Evolutionary conservation across 2,888 invertebrate genomes (phyloP).

Genomic region (Liodrosophila aerea): DNA sequence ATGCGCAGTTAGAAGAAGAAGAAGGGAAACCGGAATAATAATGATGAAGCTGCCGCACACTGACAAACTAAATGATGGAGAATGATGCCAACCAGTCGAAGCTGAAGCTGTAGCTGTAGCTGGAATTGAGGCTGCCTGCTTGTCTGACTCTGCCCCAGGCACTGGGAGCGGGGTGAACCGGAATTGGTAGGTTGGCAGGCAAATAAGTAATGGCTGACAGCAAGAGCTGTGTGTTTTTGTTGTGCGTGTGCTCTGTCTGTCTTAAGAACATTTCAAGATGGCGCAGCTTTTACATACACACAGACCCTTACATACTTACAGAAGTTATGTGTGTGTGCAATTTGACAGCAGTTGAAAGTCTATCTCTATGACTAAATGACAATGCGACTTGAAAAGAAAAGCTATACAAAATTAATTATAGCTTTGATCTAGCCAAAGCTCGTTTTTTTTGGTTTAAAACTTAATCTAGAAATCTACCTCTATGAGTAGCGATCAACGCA

Average conservation of each 20-base stretch:
- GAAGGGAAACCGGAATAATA: constrained; percentile 59
- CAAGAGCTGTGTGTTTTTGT: constrained; percentile 22
- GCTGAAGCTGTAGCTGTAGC: constrained; percentile 17
- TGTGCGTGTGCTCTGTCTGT: constrained; percentile 47
- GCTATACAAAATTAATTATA: too few species aligned
- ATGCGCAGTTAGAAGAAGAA: constrained; percentile 34
- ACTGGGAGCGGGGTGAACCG: constrained; percentile 1
- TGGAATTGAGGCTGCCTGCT: constrained; percentile 31
- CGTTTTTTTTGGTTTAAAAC: too few species aligned
- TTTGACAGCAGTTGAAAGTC: constrained; percentile 33
- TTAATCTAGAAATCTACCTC: background rate
- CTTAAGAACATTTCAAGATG: constrained; percentile 71
- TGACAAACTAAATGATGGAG: constrained; percentile 79
- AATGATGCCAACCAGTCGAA: constrained; percentile 60
- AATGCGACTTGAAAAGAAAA: too few species aligned
- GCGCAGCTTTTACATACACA: constrained; percentile 50
- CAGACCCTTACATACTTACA: constrained; percentile 8
- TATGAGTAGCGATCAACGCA: too few species aligned
- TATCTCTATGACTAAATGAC: too few species aligned
- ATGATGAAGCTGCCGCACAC: constrained; percentile 77
- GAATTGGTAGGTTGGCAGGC: constrained; percentile 44
- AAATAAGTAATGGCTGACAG: constrained; percentile 65
- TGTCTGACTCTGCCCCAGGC: constrained; percentile 47
- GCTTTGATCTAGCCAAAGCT: too few species aligned
- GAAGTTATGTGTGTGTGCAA: constrained; percentile 3